Conservation (phyloP, 2,797 vertebrate species). For the Neostethus bicornis region DNA sequence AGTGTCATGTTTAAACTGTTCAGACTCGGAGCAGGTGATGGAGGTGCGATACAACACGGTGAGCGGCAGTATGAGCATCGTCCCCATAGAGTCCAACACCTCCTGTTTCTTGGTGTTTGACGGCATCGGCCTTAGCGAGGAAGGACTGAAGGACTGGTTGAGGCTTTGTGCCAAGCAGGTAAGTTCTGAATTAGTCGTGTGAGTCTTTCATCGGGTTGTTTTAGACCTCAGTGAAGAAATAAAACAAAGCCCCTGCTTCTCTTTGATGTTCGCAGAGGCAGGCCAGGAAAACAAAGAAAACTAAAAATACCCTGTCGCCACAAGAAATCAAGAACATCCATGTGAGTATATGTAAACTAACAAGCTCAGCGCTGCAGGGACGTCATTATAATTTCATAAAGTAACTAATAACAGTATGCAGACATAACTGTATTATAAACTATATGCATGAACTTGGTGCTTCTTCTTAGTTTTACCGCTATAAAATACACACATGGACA, state of each 20-base stretch:
- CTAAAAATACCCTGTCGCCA: conserved; percentile 84
- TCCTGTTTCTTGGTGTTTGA: conserved; percentile 87
- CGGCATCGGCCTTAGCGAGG: conserved; percentile 88
- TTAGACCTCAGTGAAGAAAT: background rate
- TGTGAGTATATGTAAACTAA: conserved; percentile 76
- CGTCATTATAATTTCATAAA: background rate
- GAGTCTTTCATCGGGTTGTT: background rate
- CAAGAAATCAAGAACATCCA: conserved; percentile 93
- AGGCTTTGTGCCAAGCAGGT: conserved; percentile 93
- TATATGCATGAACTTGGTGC: conserved; percentile 7
- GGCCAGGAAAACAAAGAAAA: conserved; percentile 87
- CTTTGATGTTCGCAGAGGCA: conserved; percentile 81
- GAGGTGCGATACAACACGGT: conserved; percentile 88
- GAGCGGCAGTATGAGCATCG: conserved; percentile 83
- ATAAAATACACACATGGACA: too few relatives aligned
- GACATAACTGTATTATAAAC: background rate
- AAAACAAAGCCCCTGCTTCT: conserved; percentile 2
- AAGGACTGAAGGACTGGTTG: conserved; percentile 91
- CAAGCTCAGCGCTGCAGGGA: background rate
- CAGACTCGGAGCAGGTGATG: conserved; percentile 87
- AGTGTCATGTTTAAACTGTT: conserved; percentile 42
- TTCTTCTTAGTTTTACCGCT: too few relatives aligned
- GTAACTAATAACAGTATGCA: background rate
- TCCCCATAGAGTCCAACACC: conserved; percentile 45
- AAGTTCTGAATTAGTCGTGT: background rate